phyloP scores from a whole-genome alignment of 2,888 invertebrate genomes.

The Euproctis similis region DNA sequence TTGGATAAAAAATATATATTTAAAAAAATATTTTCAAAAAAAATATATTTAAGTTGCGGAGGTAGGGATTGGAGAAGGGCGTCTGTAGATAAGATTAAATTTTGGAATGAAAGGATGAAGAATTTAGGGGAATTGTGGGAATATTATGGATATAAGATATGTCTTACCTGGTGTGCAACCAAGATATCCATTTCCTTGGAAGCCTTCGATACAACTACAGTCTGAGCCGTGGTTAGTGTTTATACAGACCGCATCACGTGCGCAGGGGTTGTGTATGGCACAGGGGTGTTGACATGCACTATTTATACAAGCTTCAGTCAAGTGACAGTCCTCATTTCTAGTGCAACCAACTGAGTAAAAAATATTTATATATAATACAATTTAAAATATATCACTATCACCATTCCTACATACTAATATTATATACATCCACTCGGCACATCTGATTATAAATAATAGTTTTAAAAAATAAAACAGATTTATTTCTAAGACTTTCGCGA shows the following conservation, averaged over 20 bases:
- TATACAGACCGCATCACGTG: slow-evolving; percentile 88
- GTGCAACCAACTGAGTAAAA: slow-evolving; percentile 86
- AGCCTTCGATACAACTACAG: slow-evolving; percentile 90
- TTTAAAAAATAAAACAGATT: slow-evolving; percentile 1
- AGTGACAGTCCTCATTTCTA: slow-evolving; percentile 88
- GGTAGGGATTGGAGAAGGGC: too few species aligned
- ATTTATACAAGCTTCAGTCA: slow-evolving; percentile 91
- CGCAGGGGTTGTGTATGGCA: slow-evolving; percentile 89
- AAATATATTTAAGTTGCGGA: too few species aligned
- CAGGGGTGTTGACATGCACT: slow-evolving; percentile 91
- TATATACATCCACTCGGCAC: too few species aligned
- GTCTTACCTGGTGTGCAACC: slow-evolving; percentile 85
- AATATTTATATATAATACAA: slow-evolving; percentile 30
- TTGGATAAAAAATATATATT: neutral
- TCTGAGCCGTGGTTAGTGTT: slow-evolving; percentile 91
- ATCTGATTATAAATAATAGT: neutral
- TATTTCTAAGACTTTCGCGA: too few species aligned
- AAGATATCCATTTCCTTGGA: slow-evolving; percentile 89
- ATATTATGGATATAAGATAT: too few species aligned
- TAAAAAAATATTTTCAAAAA: neutral
- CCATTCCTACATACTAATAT: too few species aligned
- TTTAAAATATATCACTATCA: too few species aligned
- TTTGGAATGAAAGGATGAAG: too few species aligned
- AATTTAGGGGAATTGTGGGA: too few species aligned
- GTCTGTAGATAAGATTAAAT: too few species aligned